These are phyloP conservation scores for Diadophis punctatus DNA, from an alignment of 2,113 vertebrate species.

Conservation along the genomic window DNA sequence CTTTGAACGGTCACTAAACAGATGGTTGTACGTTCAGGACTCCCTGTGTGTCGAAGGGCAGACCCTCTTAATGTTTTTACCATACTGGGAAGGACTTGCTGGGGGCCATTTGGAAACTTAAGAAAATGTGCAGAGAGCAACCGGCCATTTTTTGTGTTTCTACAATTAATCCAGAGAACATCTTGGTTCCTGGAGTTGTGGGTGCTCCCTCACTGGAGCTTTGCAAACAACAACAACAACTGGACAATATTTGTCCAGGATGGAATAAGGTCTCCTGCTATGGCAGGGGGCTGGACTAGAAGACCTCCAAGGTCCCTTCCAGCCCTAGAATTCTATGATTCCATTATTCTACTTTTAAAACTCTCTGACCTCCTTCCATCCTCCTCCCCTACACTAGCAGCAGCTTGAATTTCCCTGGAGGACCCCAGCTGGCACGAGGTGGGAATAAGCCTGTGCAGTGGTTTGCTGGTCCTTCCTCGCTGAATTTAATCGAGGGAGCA, in stretches of 20 bases:
- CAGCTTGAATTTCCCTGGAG: slow-evolving; percentile 60
- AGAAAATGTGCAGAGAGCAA: slow-evolving; percentile 24
- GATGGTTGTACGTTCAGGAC: too few relatives aligned
- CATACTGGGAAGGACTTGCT: background rate
- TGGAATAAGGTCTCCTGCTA: too few relatives aligned
- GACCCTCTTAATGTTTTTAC: slow-evolving; percentile 12
- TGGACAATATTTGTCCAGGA: too few relatives aligned
- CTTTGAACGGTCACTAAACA: too few relatives aligned
- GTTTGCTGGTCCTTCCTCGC: slow-evolving; percentile 60
- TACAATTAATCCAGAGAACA: too few relatives aligned
- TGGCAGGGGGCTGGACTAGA: too few relatives aligned
- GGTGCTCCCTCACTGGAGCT: too few relatives aligned
- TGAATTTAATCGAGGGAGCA: slow-evolving; percentile 60
- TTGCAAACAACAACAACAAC: too few relatives aligned
- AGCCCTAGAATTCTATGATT: background rate
- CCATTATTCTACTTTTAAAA: slow-evolving; percentile 45
- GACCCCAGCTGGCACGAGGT: slow-evolving; percentile 71
- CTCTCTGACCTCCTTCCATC: slow-evolving; percentile 9
- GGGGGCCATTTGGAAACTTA: background rate
- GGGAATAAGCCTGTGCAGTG: slow-evolving; percentile 65
- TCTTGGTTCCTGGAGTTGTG: too few relatives aligned
- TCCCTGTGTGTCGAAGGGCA: background rate
- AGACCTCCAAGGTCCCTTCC: background rate
- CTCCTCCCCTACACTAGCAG: slow-evolving; percentile 47
- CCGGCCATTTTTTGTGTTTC: slow-evolving; percentile 47